Evolutionary conservation across 2,888 invertebrate species (phyloP), one percentile per base, ranked within the genome.

Genomic region (Hermodice carunculata): DNA sequence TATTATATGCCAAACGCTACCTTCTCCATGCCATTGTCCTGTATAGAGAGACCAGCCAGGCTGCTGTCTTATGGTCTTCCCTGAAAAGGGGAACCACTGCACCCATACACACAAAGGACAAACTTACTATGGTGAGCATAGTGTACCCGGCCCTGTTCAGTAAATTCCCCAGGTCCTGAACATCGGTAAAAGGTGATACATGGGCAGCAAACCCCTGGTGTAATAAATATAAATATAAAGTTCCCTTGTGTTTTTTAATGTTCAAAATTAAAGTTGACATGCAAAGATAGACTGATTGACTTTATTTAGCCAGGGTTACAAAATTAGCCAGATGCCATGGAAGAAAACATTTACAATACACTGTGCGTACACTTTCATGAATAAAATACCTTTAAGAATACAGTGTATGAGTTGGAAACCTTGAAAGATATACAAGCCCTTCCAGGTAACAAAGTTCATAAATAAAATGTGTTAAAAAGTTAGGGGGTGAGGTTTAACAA

Each of bases 111-210:
- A 54, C 14, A 22, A 46, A 46, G 34, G 19, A 28, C 32, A 24
- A 32, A 78, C 83, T 74, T 80, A 88, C 96, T 51, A 98, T 94
- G 0, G 98, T 98, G 46, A 96, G 89, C 89, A 98, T 92, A 0
- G 92, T 93, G 85, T 94, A 98, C 0, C 97, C 96, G 54, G 96
- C 93, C 73, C 93, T 90, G 67, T 87, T 90, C 17, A 99, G 87
- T 66, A 99, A 88, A 24, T 92, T 91, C 0, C 98, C 98, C 46
- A 99, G 90, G 84, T 99, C 99, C 71, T 92, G 87, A 0, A 92
- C 89, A 84, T 92, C 90, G 17, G 95, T 93, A 79, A 97, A 98
- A 0, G 98, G 98, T 0, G 98, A 98, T 34, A 98, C 89, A 78
- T 96, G 96, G 0, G 95, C 91, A 0, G 93, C 90, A 74, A 98